Base-by-base conservation (phyloP, 2,888 invertebrate species). In the Orthosia gothica region DNA sequence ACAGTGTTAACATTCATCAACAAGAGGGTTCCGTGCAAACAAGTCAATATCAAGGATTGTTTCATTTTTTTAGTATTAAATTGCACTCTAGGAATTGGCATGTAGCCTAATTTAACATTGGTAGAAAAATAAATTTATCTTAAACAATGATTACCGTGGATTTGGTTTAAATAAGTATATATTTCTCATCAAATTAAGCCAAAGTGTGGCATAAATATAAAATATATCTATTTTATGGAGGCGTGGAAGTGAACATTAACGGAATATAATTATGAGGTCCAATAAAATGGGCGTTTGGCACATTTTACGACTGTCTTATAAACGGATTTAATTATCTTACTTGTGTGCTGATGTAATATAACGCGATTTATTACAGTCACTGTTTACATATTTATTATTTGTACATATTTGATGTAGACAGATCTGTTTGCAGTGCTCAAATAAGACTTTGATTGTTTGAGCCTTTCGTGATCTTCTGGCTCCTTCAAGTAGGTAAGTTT, bases 241-340 rank as follows among this genome's bases (percentile, higher is more conserved):
- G 70, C 75, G 65, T 68, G 76, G 86, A 74, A 83, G 71, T 75
- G 71, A 47, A 59, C 76, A 86, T 87, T 85, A 85, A 77, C 80
- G 67, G 70, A 83, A 83, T 87, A 86, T 87, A 81, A 86, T 87
- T 87, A 86, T 86, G 86, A 70, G 74, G 66, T 45, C 68, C 70
- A 86, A 83, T 86, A 86, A 86, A 87, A 86, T 86, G 54, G 70
- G 67, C 76, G 40, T 79, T 86, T 71, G 73, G 86, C 70, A 54
- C 73, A 83, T 57, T 87, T 86, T 79, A 86, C 79, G 86, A 86
- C 86, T 59, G 74, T 65, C 86, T 86, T 86, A 81, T 86, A 83
- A 86, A 86, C 81, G 76, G 65, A 88, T 86, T 86, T 86, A 86
- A 86, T 87, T 86, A 87, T 79, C 70, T 58, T 77, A 76, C 77